These are phyloP conservation scores for Anthonomus grandis DNA, from an alignment of 1,140 invertebrate genomes.

Conservation along the genomic window DNA sequence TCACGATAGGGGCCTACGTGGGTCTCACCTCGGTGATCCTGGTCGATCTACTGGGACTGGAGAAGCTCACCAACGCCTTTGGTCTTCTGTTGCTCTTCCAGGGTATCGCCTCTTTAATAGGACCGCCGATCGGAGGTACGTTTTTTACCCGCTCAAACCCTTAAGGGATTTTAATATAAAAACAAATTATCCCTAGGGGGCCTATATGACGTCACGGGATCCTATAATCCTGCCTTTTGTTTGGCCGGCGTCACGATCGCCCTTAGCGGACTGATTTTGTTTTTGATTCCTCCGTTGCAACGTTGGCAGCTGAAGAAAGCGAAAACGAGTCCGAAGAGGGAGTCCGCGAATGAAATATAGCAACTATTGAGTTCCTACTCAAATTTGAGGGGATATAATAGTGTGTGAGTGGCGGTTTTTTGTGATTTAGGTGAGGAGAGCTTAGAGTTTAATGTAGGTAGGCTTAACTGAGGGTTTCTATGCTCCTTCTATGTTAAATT, in stretches of 20 bases:
- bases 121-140: constrained; percentile 84
- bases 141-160: no score
- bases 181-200: no score
- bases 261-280: constrained; percentile 84
- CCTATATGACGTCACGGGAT: constrained; percentile 71
- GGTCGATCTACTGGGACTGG: constrained; percentile 81
- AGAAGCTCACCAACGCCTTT: constrained; percentile 88
- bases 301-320: constrained; percentile 46
- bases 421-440: no score
- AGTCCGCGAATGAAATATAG: constrained; percentile 32
- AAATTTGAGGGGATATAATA: constrained; percentile 3
- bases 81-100: constrained; percentile 89
- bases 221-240: constrained; percentile 81
- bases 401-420: constrained; percentile 1
- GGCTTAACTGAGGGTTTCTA: no score
- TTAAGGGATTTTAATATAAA: no score
- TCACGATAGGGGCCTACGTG: constrained; percentile 89
- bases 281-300: constrained; percentile 78
- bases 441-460: no score
- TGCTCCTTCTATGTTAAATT: background rate
- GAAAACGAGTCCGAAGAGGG: constrained; percentile 7
- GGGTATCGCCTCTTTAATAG: constrained; percentile 84
- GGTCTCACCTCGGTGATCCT: constrained; percentile 88
- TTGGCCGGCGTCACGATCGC: constrained; percentile 79
- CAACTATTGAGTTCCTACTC: constrained; percentile 31